phyloP scores from a whole-genome alignment of 2,888 invertebrate genomes.

The Odontothrips loti region DNA sequence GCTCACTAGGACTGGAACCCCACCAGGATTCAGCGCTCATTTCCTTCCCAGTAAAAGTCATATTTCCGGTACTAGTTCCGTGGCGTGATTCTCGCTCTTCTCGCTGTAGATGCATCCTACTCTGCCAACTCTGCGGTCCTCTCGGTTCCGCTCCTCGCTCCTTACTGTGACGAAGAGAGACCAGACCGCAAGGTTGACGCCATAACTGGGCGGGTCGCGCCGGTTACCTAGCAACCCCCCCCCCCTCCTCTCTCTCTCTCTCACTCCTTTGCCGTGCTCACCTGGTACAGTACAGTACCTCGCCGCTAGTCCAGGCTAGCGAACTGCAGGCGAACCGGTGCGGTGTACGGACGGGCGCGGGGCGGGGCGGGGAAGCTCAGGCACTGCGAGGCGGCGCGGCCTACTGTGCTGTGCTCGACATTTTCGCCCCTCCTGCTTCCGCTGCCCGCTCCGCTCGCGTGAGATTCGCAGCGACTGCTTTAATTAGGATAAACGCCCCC shows the following conservation, averaged over 20 bases:
- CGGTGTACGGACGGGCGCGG: too few species aligned
- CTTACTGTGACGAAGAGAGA: neutral
- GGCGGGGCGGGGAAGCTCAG: neutral
- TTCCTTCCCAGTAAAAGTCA: too few species aligned
- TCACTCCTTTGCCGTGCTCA: neutral
- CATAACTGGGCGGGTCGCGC: neutral
- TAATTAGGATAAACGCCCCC: too few species aligned
- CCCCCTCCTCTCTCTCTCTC: neutral
- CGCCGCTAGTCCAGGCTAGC: neutral
- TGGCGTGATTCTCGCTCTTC: too few species aligned
- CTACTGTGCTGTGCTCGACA: too few species aligned
- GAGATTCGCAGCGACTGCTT: too few species aligned
- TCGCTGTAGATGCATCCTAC: neutral
- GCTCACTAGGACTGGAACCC: too few species aligned
- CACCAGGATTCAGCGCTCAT: too few species aligned
- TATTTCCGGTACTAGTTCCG: too few species aligned
- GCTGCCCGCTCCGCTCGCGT: too few species aligned
- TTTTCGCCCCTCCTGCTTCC: too few species aligned
- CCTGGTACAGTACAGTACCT: neutral
- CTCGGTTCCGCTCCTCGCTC: too few species aligned
- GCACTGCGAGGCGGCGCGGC: neutral
- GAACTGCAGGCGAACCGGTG: neutral
- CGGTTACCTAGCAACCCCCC: conserved; percentile 1
- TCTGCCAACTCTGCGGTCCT: neutral
- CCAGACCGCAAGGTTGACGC: conserved; percentile 21